Percentiles rank a stretch among this genome's conserved stretches.
phyloP scores from a whole-genome alignment of 2,888 invertebrate genomes.

The Laothoe populi region DNA sequence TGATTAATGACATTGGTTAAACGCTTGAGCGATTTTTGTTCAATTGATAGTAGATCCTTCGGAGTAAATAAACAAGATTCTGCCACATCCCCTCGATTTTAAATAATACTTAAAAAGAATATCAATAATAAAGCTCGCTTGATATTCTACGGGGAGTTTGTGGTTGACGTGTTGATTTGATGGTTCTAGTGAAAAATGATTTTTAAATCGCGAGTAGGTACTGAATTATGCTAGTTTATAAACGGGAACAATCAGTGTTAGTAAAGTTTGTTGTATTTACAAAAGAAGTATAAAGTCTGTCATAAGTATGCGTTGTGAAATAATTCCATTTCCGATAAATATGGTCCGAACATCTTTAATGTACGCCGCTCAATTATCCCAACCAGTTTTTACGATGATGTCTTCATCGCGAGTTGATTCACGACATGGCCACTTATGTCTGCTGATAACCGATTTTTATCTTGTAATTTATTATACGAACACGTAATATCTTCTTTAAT shows the following conservation, averaged over 20 bases:
- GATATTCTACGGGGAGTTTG: slow-evolving; percentile 61
- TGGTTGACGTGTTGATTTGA: slow-evolving; percentile 25
- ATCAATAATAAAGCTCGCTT: slow-evolving; percentile 51
- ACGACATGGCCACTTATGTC: slow-evolving; percentile 56
- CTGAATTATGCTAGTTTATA: background rate
- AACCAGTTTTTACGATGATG: slow-evolving; percentile 79
- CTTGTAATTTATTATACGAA: slow-evolving; percentile 30
- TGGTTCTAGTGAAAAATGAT: slow-evolving; percentile 57
- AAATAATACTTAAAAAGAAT: slow-evolving; percentile 60
- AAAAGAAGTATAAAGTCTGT: background rate
- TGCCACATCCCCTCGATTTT: slow-evolving; percentile 61
- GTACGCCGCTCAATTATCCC: slow-evolving; percentile 26
- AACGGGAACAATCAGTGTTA: background rate
- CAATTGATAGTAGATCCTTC: slow-evolving; percentile 70
- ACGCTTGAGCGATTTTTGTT: slow-evolving; percentile 69
- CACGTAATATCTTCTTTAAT: slow-evolving; percentile 9
- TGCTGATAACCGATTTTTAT: slow-evolving; percentile 48
- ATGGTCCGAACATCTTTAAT: slow-evolving; percentile 23
- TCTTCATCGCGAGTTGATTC: slow-evolving; percentile 78
- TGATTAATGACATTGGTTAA: slow-evolving; percentile 77
- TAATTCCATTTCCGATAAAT: slow-evolving; percentile 26
- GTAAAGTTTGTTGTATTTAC: background rate
- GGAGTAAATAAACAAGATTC: slow-evolving; percentile 55
- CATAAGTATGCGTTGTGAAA: slow-evolving; percentile 25
- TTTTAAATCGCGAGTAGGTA: background rate